Conservation (phyloP, 2,888 invertebrate genomes). For the Micoletzkya japonica region DNA sequence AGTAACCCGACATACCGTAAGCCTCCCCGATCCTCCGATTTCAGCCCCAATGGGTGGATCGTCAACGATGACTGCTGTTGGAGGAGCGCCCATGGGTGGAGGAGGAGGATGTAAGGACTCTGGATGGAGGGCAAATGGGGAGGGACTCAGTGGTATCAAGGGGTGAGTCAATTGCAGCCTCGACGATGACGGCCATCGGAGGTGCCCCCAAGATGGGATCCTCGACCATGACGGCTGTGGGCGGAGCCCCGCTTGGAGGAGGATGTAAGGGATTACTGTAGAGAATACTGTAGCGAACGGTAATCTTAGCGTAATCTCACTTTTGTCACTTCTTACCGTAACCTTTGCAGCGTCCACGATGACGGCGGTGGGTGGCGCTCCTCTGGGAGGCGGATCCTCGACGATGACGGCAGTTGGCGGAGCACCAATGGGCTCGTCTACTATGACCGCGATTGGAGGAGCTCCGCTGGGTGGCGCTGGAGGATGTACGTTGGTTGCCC, state of each 20-base stretch:
- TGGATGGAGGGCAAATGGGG: too few relatives aligned
- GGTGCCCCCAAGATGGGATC: constrained; percentile 1
- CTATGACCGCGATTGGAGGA: not conserved
- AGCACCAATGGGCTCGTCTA: constrained; percentile 19
- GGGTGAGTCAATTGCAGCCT: constrained; percentile 17
- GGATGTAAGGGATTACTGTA: constrained; percentile 13
- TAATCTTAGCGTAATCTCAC: too few relatives aligned
- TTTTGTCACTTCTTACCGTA: too few relatives aligned
- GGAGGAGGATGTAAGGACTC: not conserved
- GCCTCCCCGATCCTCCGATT: too few relatives aligned
- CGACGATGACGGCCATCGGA: constrained; percentile 52
- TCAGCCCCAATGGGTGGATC: too few relatives aligned
- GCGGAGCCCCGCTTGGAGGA: not conserved
- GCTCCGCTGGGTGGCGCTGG: constrained; percentile 5
- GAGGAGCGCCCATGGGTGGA: constrained; percentile 16
- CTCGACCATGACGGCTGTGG: not conserved
- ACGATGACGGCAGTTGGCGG: constrained; percentile 29
- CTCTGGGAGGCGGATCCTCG: constrained; percentile 24
- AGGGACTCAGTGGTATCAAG: too few relatives aligned
- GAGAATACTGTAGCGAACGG: too few relatives aligned
- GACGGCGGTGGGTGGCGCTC: constrained; percentile 7
- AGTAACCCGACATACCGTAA: too few relatives aligned
- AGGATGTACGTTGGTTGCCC: constrained; percentile 36
- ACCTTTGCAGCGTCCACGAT: too few relatives aligned
- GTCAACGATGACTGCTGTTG: constrained; percentile 1